Evolutionary conservation across 2,113 vertebrate genomes (phyloP).

Genomic region (Apeltes quadracus): DNA sequence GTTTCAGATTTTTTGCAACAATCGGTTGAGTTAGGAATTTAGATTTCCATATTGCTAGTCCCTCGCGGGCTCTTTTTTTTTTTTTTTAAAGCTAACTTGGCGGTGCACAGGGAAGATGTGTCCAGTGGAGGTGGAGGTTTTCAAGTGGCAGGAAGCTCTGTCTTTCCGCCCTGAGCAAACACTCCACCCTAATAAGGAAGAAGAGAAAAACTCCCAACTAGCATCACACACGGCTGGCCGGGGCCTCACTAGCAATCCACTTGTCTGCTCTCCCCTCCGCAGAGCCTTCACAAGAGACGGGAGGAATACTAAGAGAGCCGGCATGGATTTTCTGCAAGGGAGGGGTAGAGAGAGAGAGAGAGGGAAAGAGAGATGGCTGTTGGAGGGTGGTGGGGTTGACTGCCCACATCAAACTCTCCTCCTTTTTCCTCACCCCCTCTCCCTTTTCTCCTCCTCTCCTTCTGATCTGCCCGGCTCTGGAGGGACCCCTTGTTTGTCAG

Average conservation of each 20-base stretch:
- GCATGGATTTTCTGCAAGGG: slow-evolving; percentile 79
- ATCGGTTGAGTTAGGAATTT: not conserved
- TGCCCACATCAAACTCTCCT: slow-evolving; percentile 81
- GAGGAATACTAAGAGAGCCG: slow-evolving; percentile 82
- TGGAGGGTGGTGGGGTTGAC: slow-evolving; percentile 67
- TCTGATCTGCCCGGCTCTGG: slow-evolving; percentile 76
- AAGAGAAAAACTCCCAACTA: slow-evolving; percentile 60
- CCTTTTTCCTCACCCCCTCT: slow-evolving; percentile 63
- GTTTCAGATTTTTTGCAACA: not conserved
- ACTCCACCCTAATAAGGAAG: slow-evolving; percentile 65
- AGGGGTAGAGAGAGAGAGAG: slow-evolving; percentile 52
- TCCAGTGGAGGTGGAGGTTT: slow-evolving; percentile 71
- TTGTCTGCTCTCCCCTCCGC: slow-evolving; percentile 75
- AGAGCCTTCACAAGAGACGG: slow-evolving; percentile 75
- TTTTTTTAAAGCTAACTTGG: not conserved
- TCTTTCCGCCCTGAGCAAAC: slow-evolving; percentile 72
- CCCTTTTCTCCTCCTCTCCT: slow-evolving; percentile 57
- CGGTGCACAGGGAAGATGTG: slow-evolving; percentile 37
- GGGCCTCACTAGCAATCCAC: slow-evolving; percentile 73
- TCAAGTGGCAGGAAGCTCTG: slow-evolving; percentile 66
- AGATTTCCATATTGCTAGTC: not conserved
- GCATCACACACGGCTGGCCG: slow-evolving; percentile 74
- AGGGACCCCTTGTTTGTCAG: slow-evolving; percentile 84
- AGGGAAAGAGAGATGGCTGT: slow-evolving; percentile 51
- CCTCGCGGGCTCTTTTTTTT: not conserved